Conservation (phyloP, 2,888 invertebrate species). For the Girardia tigrina region DNA sequence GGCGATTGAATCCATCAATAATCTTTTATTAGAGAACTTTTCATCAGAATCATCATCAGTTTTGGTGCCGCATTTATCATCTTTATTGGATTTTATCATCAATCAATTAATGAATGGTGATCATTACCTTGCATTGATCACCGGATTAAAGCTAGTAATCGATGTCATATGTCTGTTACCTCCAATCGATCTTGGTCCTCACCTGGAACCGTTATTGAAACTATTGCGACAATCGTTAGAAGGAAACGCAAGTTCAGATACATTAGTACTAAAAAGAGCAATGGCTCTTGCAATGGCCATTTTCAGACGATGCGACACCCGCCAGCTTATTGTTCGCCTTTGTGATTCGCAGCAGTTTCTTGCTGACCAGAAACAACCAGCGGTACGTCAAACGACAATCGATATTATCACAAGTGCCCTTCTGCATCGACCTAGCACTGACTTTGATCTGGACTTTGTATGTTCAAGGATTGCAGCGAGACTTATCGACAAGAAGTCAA, state of each 20-base stretch:
- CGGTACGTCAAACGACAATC: background rate
- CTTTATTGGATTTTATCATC: background rate
- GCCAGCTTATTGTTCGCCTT: background rate
- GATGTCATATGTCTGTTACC: background rate
- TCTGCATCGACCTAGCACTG: background rate
- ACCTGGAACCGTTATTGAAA: background rate
- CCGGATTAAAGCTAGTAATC: background rate
- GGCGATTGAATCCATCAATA: slow-evolving; percentile 5
- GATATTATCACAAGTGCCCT: background rate
- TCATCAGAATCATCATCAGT: background rate
- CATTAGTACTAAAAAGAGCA: background rate
- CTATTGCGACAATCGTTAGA: background rate
- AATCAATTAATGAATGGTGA: background rate
- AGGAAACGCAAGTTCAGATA: background rate
- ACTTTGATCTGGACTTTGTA: background rate
- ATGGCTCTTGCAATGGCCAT: background rate
- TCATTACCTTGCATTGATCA: background rate
- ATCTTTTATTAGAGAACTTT: background rate
- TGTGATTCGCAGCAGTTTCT: background rate
- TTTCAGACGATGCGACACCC: background rate
- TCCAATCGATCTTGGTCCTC: background rate
- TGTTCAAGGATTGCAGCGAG: background rate
- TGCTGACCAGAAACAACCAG: background rate
- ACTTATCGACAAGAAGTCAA: background rate
- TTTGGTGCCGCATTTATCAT: background rate